Percentiles rank a stretch among this genome's conserved stretches.
Conservation (phyloP, 2,888 invertebrate species). For the Monoplex corrugatus region DNA sequence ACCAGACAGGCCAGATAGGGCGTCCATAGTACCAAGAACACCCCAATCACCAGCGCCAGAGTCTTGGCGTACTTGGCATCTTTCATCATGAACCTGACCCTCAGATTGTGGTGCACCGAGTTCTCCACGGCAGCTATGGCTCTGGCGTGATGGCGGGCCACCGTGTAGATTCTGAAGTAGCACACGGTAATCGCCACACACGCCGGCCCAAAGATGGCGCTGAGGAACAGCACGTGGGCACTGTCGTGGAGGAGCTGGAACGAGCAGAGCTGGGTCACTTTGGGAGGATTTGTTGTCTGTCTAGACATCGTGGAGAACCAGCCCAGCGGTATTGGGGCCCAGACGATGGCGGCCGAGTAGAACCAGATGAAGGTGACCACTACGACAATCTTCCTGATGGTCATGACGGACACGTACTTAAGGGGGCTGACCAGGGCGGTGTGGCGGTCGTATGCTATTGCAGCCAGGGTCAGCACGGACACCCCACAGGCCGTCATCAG, state of each 20-base stretch:
- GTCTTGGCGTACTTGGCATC: conserved; percentile 85
- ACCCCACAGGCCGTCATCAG: conserved; percentile 85
- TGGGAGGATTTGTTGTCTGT: too few species aligned
- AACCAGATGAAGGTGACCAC: conserved; percentile 85
- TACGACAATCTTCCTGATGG: conserved; percentile 85
- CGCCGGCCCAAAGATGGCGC: conserved; percentile 86
- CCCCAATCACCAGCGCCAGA: conserved; percentile 85
- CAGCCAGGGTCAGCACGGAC: conserved; percentile 85
- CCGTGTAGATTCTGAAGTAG: conserved; percentile 86
- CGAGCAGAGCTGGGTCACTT: conserved; percentile 55
- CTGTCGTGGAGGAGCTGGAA: conserved; percentile 82
- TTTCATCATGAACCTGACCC: conserved; percentile 67
- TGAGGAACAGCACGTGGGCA: conserved; percentile 84
- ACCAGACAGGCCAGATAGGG: conserved; percentile 84
- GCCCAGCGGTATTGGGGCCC: conserved; percentile 83
- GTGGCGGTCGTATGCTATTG: conserved; percentile 86
- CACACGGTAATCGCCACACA: conserved; percentile 85
- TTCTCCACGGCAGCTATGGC: conserved; percentile 86
- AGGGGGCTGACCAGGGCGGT: conserved; percentile 86
- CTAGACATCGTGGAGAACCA: conserved; percentile 66
- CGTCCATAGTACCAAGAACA: conserved; percentile 85
- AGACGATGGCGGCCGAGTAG: conserved; percentile 84
- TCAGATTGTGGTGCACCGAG: conserved; percentile 82
- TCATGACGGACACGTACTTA: conserved; percentile 86
- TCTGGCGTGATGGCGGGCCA: conserved; percentile 86